phyloP scores from a whole-genome alignment of 2,797 vertebrate genomes.

The Serranus cabrilla region DNA sequence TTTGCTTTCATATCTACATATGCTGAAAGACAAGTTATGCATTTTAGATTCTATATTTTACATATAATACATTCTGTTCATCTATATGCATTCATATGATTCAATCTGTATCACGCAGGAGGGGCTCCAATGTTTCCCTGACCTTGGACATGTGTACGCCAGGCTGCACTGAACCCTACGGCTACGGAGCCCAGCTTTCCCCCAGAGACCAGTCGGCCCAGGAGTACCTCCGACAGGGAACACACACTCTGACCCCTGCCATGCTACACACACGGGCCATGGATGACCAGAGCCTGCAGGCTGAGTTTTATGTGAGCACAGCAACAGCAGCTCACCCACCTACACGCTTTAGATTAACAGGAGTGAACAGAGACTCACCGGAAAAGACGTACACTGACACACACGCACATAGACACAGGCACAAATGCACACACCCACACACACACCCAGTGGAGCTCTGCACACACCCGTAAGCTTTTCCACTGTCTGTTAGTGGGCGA shows the following conservation, averaged over 20 bases:
- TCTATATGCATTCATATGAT: slow-evolving; percentile 1
- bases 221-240: slow-evolving; percentile 94
- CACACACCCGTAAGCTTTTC: slow-evolving; percentile 72
- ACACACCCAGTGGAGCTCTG: slow-evolving; percentile 49
- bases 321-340: slow-evolving; percentile 55
- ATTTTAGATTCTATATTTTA: slow-evolving; percentile 12
- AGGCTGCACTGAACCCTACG: slow-evolving; percentile 95
- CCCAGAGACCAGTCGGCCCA: slow-evolving; percentile 93
- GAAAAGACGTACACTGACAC: slow-evolving; percentile 52
- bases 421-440: slow-evolving; percentile 45
- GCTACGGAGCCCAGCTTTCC: slow-evolving; percentile 94
- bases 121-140: slow-evolving; percentile 98
- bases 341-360: slow-evolving; percentile 60
- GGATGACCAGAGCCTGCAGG: slow-evolving; percentile 94
- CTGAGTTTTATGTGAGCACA: slow-evolving; percentile 95
- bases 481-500: slow-evolving; percentile 71
- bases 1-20: not conserved
- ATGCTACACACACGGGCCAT: slow-evolving; percentile 93
- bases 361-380: slow-evolving; percentile 49
- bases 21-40: not conserved
- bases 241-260: slow-evolving; percentile 89
- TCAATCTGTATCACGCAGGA: slow-evolving; percentile 82
- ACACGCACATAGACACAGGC: slow-evolving; percentile 39
- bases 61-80: not conserved
- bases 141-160: slow-evolving; percentile 99